Evolutionary conservation across 2,888 invertebrate species (phyloP).

Genomic region (Caenorhabditis zanzibari): DNA sequence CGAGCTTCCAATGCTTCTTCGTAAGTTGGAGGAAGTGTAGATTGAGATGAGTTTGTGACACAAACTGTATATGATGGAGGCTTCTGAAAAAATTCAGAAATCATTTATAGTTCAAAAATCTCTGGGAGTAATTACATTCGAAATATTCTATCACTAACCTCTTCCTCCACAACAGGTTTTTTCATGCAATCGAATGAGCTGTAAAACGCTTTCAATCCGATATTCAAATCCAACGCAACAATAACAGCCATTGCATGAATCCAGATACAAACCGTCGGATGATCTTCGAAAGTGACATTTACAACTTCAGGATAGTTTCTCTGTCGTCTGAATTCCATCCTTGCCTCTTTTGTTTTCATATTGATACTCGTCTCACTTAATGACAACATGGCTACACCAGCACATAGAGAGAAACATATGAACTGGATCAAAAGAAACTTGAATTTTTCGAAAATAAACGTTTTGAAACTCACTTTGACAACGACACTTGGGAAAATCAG

Average conservation of each 20-base stretch:
- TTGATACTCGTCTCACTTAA: slow-evolving; percentile 59
- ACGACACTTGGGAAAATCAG: slow-evolving; percentile 54
- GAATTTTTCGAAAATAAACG: neutral
- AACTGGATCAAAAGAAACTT: slow-evolving; percentile 45
- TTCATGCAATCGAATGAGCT: slow-evolving; percentile 57
- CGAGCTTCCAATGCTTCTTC: slow-evolving; percentile 59
- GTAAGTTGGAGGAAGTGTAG: slow-evolving; percentile 52
- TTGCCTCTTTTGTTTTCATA: slow-evolving; percentile 56
- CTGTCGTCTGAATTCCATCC: slow-evolving; percentile 64
- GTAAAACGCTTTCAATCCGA: slow-evolving; percentile 58
- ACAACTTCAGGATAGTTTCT: slow-evolving; percentile 63
- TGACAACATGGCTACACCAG: slow-evolving; percentile 59
- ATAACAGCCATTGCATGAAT: slow-evolving; percentile 57
- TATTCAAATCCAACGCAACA: slow-evolving; percentile 56
- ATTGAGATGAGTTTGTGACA: slow-evolving; percentile 39
- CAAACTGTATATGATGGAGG: slow-evolving; percentile 62
- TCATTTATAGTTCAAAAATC: too few relatives aligned
- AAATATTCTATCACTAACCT: slow-evolving; percentile 8
- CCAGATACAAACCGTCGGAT: slow-evolving; percentile 65
- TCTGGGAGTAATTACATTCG: neutral
- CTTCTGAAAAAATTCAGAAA: slow-evolving; percentile 37
- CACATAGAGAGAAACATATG: slow-evolving; percentile 61
- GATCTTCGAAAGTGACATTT: slow-evolving; percentile 63
- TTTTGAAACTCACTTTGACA: slow-evolving; percentile 45
- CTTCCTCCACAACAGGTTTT: slow-evolving; percentile 46